These are phyloP conservation scores for Heterodera filipjevi DNA, from an alignment of 2,888 invertebrate species.

Conservation along the genomic window DNA sequence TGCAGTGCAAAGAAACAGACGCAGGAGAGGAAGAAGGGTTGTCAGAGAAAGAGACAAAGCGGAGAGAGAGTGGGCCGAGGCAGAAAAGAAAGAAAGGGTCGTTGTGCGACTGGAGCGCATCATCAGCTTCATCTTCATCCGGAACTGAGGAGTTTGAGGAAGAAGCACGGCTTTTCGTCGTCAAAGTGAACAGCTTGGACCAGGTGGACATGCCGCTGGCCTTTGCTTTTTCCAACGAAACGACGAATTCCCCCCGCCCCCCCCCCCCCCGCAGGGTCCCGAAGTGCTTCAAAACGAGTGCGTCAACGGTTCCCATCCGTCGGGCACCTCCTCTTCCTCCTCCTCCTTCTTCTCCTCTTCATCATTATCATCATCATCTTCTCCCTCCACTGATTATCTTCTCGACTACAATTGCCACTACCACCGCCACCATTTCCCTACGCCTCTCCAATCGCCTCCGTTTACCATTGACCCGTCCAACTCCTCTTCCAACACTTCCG, in stretches of 20 bases:
- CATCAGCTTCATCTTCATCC: neutral
- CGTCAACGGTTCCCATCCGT: neutral
- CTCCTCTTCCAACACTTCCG: neutral
- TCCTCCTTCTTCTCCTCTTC: neutral
- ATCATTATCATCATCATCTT: neutral
- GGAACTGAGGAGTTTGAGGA: neutral
- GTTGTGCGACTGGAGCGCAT: slow-evolving; percentile 4
- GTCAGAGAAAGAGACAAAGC: slow-evolving; percentile 2
- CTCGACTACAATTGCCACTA: neutral
- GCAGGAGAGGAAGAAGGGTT: neutral
- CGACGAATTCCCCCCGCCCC: neutral
- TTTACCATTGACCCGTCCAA: slow-evolving; percentile 5
- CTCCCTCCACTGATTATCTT: neutral
- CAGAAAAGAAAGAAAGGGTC: neutral
- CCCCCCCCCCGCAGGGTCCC: neutral
- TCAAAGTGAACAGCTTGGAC: slow-evolving; percentile 15
- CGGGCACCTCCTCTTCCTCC: neutral
- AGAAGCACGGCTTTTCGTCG: neutral
- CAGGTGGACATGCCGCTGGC: neutral
- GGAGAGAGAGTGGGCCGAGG: neutral
- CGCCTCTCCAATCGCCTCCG: neutral
- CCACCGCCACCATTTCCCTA: neutral
- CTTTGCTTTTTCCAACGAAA: neutral
- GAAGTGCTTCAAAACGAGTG: slow-evolving; percentile 12
- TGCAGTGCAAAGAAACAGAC: neutral